Conservation (phyloP, 1,140 invertebrate genomes). For the Drosophila parabipectinata region DNA sequence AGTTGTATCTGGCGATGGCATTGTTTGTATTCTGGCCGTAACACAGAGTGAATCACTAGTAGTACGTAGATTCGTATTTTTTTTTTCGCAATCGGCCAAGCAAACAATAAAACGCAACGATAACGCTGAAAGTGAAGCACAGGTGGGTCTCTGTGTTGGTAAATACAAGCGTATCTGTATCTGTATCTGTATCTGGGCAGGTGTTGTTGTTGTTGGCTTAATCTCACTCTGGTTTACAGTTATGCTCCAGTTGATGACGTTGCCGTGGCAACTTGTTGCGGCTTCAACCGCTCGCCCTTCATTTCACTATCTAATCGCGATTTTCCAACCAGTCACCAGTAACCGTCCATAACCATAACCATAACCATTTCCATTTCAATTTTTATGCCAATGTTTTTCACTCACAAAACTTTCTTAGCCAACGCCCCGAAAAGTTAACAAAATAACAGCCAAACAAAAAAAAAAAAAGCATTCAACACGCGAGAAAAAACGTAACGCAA, state of each 20-base stretch:
- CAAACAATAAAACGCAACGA: constrained; percentile 76
- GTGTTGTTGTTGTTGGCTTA: constrained; percentile 28
- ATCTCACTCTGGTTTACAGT: constrained; percentile 75
- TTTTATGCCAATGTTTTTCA: constrained; percentile 3
- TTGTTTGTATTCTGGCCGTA: constrained; percentile 21
- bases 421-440: constrained; percentile 66
- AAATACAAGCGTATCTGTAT: constrained; percentile 7
- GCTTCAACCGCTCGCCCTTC: constrained; percentile 24
- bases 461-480: constrained; percentile 14
- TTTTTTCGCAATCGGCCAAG: constrained; percentile 74
- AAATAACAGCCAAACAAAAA: constrained; percentile 6
- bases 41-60: constrained; percentile 22
- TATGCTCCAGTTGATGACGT: constrained; percentile 75
- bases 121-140: constrained; percentile 78
- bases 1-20: constrained; percentile 5
- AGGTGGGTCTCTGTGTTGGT: constrained; percentile 48
- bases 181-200: constrained; percentile 32
- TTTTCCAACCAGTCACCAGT: constrained; percentile 17
- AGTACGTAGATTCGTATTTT: constrained; percentile 37
- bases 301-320: constrained; percentile 44
- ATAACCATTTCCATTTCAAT: constrained; percentile 5
- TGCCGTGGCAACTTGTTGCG: constrained; percentile 65
- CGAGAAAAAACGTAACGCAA: constrained; percentile 64
- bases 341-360: background rate
- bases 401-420: constrained; percentile 68